These are phyloP conservation scores for Trypoxylus dichotomus DNA, from an alignment of 1,140 invertebrate species.

Conservation along the genomic window DNA sequence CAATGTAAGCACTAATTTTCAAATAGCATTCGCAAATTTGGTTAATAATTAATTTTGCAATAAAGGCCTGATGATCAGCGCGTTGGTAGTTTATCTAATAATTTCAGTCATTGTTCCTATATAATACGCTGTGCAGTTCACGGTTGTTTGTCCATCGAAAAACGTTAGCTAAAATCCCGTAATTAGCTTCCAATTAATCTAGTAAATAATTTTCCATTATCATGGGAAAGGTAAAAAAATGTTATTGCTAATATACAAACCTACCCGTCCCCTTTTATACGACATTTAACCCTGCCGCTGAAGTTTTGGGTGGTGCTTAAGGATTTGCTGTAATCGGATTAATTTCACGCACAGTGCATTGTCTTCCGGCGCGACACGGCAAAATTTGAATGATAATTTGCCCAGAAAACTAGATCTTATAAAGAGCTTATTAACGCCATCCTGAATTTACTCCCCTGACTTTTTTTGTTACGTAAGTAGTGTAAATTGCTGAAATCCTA, in stretches of 20 bases:
- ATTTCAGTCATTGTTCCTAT: too few relatives aligned
- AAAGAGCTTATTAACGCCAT: conserved; percentile 9
- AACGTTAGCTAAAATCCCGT: too few relatives aligned
- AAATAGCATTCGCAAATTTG: background rate
- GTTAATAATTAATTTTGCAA: background rate
- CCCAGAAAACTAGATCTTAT: background rate
- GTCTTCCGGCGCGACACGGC: background rate
- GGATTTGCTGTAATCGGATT: conserved; percentile 3
- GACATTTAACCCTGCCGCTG: background rate
- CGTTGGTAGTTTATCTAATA: too few relatives aligned
- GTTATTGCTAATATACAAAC: background rate
- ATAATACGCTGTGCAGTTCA: too few relatives aligned
- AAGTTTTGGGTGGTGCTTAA: background rate
- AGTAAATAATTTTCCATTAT: too few relatives aligned
- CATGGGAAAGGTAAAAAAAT: too few relatives aligned
- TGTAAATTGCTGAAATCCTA: background rate
- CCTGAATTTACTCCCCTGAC: background rate
- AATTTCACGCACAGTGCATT: background rate
- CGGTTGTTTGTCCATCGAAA: too few relatives aligned
- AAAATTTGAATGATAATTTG: background rate
- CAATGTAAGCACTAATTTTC: background rate
- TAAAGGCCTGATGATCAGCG: background rate
- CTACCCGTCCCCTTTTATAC: background rate
- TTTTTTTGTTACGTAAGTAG: background rate
- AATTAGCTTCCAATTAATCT: too few relatives aligned